These are phyloP conservation scores for Cryptophagus acutangulus DNA, from an alignment of 2,888 invertebrate genomes.

Conservation along the genomic window DNA sequence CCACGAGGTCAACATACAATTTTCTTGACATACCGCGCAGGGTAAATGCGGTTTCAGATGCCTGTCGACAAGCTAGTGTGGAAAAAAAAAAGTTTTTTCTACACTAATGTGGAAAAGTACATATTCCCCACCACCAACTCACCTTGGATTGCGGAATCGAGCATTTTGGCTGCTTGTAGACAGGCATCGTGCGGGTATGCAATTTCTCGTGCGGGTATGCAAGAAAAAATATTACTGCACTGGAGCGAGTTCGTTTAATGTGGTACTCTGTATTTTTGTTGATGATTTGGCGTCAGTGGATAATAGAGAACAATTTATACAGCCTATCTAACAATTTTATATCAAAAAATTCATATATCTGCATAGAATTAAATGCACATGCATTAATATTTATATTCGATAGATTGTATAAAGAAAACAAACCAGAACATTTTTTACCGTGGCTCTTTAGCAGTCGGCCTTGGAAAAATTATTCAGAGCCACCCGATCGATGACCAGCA, in stretches of 20 bases:
- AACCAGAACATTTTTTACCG: not conserved
- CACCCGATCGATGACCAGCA: not conserved
- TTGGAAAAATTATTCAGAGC: not conserved
- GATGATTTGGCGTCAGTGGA: not conserved
- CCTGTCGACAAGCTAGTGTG: too few relatives aligned
- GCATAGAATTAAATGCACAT: conserved; percentile 1
- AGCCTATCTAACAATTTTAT: not conserved
- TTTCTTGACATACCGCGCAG: too few relatives aligned
- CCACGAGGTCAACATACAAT: too few relatives aligned
- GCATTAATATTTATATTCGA: not conserved
- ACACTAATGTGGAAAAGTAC: too few relatives aligned
- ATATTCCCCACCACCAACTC: too few relatives aligned
- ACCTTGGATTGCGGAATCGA: too few relatives aligned
- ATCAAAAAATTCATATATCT: not conserved
- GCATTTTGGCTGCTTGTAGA: too few relatives aligned
- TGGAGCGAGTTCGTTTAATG: not conserved
- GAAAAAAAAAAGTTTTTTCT: too few relatives aligned
- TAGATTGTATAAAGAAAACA: not conserved
- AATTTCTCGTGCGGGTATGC: too few relatives aligned
- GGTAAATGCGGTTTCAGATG: too few relatives aligned
- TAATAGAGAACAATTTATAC: not conserved
- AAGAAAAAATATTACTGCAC: too few relatives aligned
- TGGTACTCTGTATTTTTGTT: not conserved
- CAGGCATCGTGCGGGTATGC: too few relatives aligned
- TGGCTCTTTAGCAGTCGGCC: not conserved